Evolutionary conservation across 2,888 invertebrate species (phyloP).

Genomic region (Drosophila fulvimacula): DNA sequence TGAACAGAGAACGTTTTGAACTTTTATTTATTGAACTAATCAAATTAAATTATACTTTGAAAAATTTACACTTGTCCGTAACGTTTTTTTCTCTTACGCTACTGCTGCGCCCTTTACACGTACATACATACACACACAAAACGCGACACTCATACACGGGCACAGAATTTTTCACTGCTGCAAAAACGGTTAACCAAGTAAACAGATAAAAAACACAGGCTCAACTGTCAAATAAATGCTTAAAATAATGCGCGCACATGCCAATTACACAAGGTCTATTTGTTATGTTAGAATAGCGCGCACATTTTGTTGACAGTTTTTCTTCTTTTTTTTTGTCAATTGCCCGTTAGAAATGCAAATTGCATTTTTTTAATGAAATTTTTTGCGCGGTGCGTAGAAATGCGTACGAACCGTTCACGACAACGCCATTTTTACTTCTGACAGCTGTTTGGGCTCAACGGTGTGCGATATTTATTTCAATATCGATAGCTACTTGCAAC

Average conservation of each 20-base stretch:
- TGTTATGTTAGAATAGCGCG: slow-evolving; percentile 28
- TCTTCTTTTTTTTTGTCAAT: slow-evolving; percentile 30
- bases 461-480: slow-evolving; percentile 16
- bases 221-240: slow-evolving; percentile 43
- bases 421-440: slow-evolving; percentile 79
- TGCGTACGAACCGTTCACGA: slow-evolving; percentile 48
- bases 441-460: slow-evolving; percentile 49
- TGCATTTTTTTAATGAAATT: slow-evolving; percentile 46
- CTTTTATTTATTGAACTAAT: slow-evolving; percentile 42
- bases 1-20: slow-evolving; percentile 40
- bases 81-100: slow-evolving; percentile 23
- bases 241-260: slow-evolving; percentile 26
- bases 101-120: slow-evolving; percentile 72
- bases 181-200: slow-evolving; percentile 43
- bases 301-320: slow-evolving; percentile 48
- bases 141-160: slow-evolving; percentile 41
- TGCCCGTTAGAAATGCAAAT: slow-evolving; percentile 43
- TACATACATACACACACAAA: slow-evolving; percentile 48
- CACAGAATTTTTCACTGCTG: slow-evolving; percentile 52
- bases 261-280: slow-evolving; percentile 32
- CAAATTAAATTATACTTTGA: slow-evolving; percentile 44
- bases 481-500: background rate
- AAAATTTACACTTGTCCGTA: slow-evolving; percentile 20
- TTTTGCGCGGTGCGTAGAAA: slow-evolving; percentile 39
- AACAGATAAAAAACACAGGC: slow-evolving; percentile 28